Conservation (phyloP, 2,888 invertebrate genomes). For the Eilema caniola region DNA sequence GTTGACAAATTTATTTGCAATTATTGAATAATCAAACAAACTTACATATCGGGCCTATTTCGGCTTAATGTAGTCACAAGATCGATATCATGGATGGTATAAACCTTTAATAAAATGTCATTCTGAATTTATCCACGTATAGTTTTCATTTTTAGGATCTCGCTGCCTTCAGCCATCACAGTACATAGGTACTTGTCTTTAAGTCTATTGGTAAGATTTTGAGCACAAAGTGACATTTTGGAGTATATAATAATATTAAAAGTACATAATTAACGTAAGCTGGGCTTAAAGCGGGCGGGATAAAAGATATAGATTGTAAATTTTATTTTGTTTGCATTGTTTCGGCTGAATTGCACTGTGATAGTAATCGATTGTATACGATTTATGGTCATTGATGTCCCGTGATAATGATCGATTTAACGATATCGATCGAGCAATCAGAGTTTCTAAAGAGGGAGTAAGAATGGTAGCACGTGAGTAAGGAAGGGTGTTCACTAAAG, state of each 20-base stretch:
- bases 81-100: background rate
- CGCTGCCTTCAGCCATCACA: background rate
- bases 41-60: background rate
- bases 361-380: background rate
- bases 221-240: background rate
- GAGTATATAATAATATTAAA: background rate
- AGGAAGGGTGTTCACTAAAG: conserved; percentile 3
- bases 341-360: background rate
- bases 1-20: conserved; percentile 20
- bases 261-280: background rate
- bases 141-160: background rate
- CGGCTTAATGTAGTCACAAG: background rate
- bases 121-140: background rate
- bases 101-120: background rate
- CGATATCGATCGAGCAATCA: background rate
- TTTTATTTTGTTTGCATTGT: background rate
- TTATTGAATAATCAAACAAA: conserved; percentile 23
- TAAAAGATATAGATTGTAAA: background rate
- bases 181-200: no score
- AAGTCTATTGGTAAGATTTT: no score
- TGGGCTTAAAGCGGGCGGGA: background rate
- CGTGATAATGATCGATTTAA: background rate
- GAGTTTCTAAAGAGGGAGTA: background rate
- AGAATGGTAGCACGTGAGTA: background rate
- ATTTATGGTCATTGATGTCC: background rate